Evolutionary conservation across 2,113 vertebrate genomes (phyloP).

Genomic region (Hippocampus mohnikei): DNA sequence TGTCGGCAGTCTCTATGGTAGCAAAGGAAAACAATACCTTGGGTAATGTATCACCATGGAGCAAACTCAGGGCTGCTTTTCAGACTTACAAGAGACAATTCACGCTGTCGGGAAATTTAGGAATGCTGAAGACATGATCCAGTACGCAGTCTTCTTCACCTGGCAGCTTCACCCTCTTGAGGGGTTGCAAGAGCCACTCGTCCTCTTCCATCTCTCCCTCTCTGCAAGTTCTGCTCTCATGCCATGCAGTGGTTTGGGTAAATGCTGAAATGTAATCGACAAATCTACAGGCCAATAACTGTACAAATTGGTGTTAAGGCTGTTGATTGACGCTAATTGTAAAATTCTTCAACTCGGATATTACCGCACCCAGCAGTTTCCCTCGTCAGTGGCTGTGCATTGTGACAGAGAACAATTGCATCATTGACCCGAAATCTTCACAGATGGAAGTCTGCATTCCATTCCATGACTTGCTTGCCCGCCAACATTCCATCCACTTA

Average conservation of each 20-base stretch:
- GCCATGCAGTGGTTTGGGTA: not conserved
- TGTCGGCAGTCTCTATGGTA: constrained; percentile 42
- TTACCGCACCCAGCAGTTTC: not conserved
- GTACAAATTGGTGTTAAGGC: not conserved
- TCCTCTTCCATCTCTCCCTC: not conserved
- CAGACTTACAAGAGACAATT: constrained; percentile 19
- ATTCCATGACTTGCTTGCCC: not conserved
- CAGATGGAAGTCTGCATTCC: constrained; percentile 44
- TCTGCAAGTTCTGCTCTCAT: not conserved
- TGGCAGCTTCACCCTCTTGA: not conserved
- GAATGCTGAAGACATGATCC: not conserved
- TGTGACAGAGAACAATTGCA: constrained; percentile 31
- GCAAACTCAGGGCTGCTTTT: constrained; percentile 16
- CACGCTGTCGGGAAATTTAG: not conserved
- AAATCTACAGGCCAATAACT: not conserved
- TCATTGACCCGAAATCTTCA: constrained; percentile 32
- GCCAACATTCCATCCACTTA: constrained; percentile 19
- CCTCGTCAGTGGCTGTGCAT: not conserved
- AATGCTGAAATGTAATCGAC: not conserved
- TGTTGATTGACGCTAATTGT: not conserved
- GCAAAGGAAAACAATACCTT: constrained; percentile 52
- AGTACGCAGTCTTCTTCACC: not conserved
- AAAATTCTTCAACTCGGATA: not conserved
- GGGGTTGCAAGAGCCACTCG: not conserved
- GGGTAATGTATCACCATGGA: constrained; percentile 42